Percentiles rank a stretch among this genome's conserved stretches.
phyloP scores from a whole-genome alignment of 2,113 vertebrate species.

The Vicugna pacos region DNA sequence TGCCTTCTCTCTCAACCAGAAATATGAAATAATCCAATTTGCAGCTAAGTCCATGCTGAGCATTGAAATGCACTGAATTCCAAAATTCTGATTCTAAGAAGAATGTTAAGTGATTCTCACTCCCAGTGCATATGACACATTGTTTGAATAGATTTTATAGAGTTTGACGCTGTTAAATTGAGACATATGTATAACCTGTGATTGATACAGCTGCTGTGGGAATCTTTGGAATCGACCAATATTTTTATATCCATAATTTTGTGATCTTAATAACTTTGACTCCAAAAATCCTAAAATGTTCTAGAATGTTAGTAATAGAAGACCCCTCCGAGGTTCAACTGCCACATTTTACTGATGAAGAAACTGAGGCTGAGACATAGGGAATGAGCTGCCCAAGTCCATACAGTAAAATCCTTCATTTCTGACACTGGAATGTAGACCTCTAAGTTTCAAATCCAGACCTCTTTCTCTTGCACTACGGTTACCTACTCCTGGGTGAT shows the following conservation, averaged over 20 bases:
- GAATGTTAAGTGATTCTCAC: conserved; percentile 53
- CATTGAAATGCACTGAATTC: conserved; percentile 59
- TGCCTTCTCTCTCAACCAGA: conserved; percentile 64
- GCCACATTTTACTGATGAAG: neutral
- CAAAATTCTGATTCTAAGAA: conserved; percentile 62
- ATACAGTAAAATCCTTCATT: neutral
- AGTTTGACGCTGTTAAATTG: conserved; percentile 25
- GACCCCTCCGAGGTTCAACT: neutral
- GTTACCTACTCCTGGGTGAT: neutral
- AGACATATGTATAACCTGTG: conserved; percentile 49
- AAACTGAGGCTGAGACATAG: neutral
- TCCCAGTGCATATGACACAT: conserved; percentile 22
- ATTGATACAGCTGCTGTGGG: conserved; percentile 22
- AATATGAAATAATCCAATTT: conserved; percentile 73
- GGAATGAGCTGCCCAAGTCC: neutral
- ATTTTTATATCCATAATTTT: conserved; percentile 7
- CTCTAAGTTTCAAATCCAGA: neutral
- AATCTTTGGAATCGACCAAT: conserved; percentile 32
- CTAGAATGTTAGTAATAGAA: conserved; percentile 40
- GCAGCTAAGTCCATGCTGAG: conserved; percentile 46
- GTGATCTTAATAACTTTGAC: neutral
- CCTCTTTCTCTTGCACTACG: neutral
- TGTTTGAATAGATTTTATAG: conserved; percentile 59
- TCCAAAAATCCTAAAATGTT: conserved; percentile 15
- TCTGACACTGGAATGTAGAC: neutral